Conservation (phyloP, 2,113 vertebrate species). For the Engystomops pustulosus region DNA sequence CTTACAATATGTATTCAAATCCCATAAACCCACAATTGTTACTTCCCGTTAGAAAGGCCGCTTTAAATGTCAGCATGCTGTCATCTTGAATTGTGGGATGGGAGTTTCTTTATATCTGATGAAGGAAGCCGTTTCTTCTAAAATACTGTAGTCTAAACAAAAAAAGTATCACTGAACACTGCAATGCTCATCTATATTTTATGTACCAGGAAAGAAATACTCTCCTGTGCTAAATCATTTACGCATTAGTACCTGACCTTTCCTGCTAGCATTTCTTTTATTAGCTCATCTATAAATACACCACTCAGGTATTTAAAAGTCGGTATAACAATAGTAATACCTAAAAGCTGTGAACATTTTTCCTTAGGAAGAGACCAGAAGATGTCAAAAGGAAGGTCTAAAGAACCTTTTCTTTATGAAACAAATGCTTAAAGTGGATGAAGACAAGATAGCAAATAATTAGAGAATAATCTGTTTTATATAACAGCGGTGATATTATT, state of each 20-base stretch:
- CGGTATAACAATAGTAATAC: slow-evolving; percentile 23
- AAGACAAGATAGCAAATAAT: not conserved
- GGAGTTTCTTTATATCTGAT: slow-evolving; percentile 12
- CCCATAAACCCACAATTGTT: slow-evolving; percentile 3
- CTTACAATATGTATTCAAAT: not conserved
- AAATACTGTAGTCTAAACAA: slow-evolving; percentile 44
- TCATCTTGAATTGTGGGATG: slow-evolving; percentile 17
- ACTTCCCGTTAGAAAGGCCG: not conserved
- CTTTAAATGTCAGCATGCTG: slow-evolving; percentile 27
- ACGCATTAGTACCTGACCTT: slow-evolving; percentile 51
- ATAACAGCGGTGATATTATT: not conserved
- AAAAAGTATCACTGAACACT: slow-evolving; percentile 33
- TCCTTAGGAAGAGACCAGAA: not conserved
- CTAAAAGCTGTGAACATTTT: not conserved
- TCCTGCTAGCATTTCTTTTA: slow-evolving; percentile 46
- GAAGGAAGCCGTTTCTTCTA: slow-evolving; percentile 15
- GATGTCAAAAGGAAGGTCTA: not conserved
- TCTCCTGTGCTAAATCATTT: slow-evolving; percentile 50
- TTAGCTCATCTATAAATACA: slow-evolving; percentile 42
- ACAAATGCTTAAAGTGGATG: not conserved
- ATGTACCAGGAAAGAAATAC: slow-evolving; percentile 42
- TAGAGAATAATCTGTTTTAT: not conserved
- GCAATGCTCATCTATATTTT: slow-evolving; percentile 52
- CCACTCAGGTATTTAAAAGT: slow-evolving; percentile 40
- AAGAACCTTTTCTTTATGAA: not conserved